Evolutionary conservation across 2,797 vertebrate genomes (phyloP), one percentile per base, ranked within the genome.

Genomic region (Heterohyrax brucei): DNA sequence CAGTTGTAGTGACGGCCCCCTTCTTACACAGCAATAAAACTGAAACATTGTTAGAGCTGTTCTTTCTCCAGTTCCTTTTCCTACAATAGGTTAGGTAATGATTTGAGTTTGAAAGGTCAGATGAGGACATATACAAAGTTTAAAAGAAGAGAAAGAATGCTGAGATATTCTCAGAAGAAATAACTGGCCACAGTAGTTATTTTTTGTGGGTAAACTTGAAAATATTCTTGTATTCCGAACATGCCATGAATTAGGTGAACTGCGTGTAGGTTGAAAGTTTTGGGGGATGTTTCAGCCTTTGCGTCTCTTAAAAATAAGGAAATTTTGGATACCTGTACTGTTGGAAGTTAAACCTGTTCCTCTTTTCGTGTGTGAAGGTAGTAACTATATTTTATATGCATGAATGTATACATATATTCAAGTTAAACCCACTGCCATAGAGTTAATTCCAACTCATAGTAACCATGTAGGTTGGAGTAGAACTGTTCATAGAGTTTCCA

Each of bases 361-460:
- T 86, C 30, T 48, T 93, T 39, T 91, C 24, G 46, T 93, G 33
- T 50, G 26, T 89, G 53, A 62, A 76, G 81, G 33, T n/a, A n/a
- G 72, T 56, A 70, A 7, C 72, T 83, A 16, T 73, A 16, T 72
- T 81, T 94, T 33, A 1, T 64, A 28, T 83, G 18, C 5, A 3
- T 39, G 48, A 61, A 56, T 48, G 26, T 4, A 19, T 72, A 50
- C 4, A 2, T 50, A 3, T 39, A 39, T 39, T 39, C 39, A 39
- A 39, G 39, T 39, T 39, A 39, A 39, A 39, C 39, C 39, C 39
- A 39, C 39, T 39, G 39, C 39, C 39, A 39, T 39, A 39, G 39
- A 39, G 39, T 39, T 39, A 39, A 39, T 39, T 39, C 39, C 39
- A 39, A 39, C 39, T 39, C 39, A 39, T 39, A 39, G 39, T 39